A percentile compares a stretch with the other conserved stretches of the same genome.
These are phyloP conservation scores for Syrista parreyssii DNA, from an alignment of 2,888 invertebrate genomes.

Conservation along the genomic window DNA sequence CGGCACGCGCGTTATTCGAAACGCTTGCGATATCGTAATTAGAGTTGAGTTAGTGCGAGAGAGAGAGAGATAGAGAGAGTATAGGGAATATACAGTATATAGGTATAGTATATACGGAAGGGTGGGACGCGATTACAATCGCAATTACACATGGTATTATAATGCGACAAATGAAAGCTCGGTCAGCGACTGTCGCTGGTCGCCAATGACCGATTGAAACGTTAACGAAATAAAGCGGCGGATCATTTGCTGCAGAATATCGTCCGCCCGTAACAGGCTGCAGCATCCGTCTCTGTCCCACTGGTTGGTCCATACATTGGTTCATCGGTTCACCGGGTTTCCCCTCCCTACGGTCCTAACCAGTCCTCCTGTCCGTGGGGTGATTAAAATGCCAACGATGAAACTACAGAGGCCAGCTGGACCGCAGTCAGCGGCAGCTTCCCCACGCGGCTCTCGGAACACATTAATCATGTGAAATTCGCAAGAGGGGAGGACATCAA, in stretches of 20 bases:
- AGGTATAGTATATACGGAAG: no score
- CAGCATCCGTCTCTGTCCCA: no score
- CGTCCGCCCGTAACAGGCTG: background rate
- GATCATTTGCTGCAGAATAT: conserved; percentile 40
- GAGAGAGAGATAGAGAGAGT: no score
- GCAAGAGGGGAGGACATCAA: conserved; percentile 52
- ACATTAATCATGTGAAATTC: conserved; percentile 56
- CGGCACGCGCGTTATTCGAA: no score
- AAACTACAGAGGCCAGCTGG: conserved; percentile 1
- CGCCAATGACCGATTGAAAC: conserved; percentile 49
- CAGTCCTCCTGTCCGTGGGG: conserved; percentile 21
- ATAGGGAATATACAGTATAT: no score
- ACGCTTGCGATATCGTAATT: no score
- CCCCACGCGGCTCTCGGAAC: conserved; percentile 15
- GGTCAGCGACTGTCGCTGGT: no score
- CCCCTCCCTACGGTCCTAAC: conserved; percentile 8
- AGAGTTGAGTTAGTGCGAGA: no score
- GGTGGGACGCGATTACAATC: no score
- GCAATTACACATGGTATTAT: no score
- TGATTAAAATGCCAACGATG: conserved; percentile 34
- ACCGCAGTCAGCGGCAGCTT: background rate
- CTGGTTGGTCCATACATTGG: conserved; percentile 11
- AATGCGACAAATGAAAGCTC: no score
- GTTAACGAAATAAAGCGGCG: conserved; percentile 51
- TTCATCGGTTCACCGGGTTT: conserved; percentile 12